Base-by-base conservation (phyloP, 1,140 invertebrate species). In the Phortica variegata region DNA sequence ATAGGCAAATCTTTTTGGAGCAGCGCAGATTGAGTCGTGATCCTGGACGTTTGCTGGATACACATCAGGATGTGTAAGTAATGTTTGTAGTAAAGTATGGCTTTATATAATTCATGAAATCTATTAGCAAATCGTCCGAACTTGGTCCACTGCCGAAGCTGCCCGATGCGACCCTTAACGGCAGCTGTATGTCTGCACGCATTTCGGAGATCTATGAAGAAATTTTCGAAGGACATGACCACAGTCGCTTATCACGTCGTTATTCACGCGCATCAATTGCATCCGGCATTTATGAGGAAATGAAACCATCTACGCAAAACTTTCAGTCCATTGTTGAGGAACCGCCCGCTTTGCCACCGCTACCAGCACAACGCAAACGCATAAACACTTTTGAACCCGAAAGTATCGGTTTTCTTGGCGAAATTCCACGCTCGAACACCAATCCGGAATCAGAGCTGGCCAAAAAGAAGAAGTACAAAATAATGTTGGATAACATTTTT, bases 281-380 rank as follows among this genome's bases (percentile, higher is more conserved):
- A 2, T 76, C 73, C 1, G 73, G 70, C n/a, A 74, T 76, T 7
- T 76, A 76, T 29, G 73, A 74, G 44, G 69, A 75, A 33, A 76
- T 76, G 71, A 73, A 72, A 37, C 54, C 73, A 4, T 45, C 65
- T 17, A 32, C 21, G 3, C 23, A 40, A 9, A 36, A 43, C 3
- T 47, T 53, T 26, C 43, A 57, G 18, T 26, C 53, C 0, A 57
- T 58, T 29, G 31, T 63, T 16, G 68, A 74, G 29, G 53, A 49
- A 32, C 55, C 62, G 1, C 70, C 70, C 0, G 55, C 65, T 3
- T 41, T 68, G n/a, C 72, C 73, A 0, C 73, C 73, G 2, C 51
- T 68, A 1, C 52, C 54, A 15, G 44, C 39, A 5, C 63, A 56
- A 6, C 70, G 73, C 1, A 70, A 58, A 17, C 54, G 73, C 5